A percentile compares a stretch with the other conserved stretches of the same genome.
Evolutionary conservation across 2,797 vertebrate species (phyloP).

Genomic region (Epinephelus malabaricus): DNA sequence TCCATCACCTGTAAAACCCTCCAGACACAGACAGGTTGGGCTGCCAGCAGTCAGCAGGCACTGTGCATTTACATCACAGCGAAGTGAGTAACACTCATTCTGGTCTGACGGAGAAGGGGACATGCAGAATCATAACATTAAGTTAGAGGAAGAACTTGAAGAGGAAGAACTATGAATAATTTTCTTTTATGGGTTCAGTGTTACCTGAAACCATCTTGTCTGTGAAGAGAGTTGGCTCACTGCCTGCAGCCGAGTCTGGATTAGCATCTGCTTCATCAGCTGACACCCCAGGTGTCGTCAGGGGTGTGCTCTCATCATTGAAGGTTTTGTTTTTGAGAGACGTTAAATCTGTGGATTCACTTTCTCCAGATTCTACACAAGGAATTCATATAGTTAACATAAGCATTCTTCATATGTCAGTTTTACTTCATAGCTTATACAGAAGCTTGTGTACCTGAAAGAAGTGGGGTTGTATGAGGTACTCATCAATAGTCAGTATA

Average conservation of each 20-base stretch:
- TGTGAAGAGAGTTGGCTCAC: slow-evolving; percentile 71
- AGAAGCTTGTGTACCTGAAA: not conserved
- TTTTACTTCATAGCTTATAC: not conserved
- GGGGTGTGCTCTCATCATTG: slow-evolving; percentile 54
- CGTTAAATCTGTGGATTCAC: slow-evolving; percentile 40
- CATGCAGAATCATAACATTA: slow-evolving; percentile 7
- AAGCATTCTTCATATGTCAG: not conserved
- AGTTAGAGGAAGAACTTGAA: not conserved
- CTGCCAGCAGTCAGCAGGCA: slow-evolving; percentile 84
- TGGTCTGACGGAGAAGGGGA: slow-evolving; percentile 82
- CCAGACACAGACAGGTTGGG: slow-evolving; percentile 86
- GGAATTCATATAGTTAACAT: not conserved
- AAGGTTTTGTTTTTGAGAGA: slow-evolving; percentile 65
- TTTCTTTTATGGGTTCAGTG: not conserved
- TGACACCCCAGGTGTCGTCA: slow-evolving; percentile 20
- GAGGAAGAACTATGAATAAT: accelerated
- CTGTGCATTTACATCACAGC: slow-evolving; percentile 85
- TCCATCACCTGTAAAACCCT: slow-evolving; percentile 89
- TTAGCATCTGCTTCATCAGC: slow-evolving; percentile 30
- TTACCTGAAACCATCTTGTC: slow-evolving; percentile 94
- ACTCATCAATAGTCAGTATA: too few relatives aligned
- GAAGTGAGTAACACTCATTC: slow-evolving; percentile 85
- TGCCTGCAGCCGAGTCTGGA: not conserved
- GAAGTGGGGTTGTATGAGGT: too few relatives aligned
- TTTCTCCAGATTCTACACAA: slow-evolving; percentile 64